phyloP scores from a whole-genome alignment of 2,797 vertebrate species.

The Coluber constrictor region DNA sequence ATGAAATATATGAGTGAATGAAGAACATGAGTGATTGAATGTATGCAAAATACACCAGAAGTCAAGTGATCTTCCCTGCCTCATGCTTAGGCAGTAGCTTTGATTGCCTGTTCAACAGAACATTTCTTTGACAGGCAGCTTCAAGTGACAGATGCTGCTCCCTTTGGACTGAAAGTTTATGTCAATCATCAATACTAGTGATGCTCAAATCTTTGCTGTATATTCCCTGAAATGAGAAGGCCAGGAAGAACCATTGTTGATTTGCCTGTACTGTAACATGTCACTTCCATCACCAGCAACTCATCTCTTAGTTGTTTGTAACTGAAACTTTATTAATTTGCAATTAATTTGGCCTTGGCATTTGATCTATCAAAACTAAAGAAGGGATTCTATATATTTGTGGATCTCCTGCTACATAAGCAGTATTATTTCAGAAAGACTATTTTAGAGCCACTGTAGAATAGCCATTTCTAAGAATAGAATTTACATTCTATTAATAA shows the following conservation, averaged over 20 bases:
- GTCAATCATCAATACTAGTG: not conserved
- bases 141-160: not conserved
- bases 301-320: fast-evolving
- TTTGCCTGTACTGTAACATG: not conserved
- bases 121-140: not conserved
- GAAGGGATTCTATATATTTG: not conserved
- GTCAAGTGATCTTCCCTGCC: not conserved
- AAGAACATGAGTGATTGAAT: not conserved
- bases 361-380: not conserved
- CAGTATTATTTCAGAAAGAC: not conserved
- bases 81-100: not conserved
- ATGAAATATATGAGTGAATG: not conserved
- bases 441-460: not conserved
- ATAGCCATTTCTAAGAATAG: not conserved
- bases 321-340: not conserved
- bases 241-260: not conserved
- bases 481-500: not conserved
- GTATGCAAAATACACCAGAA: not conserved
- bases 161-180: not conserved
- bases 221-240: not conserved
- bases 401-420: not conserved
- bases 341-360: not conserved
- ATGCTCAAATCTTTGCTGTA: not conserved
- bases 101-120: not conserved
- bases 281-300: not conserved